Evolutionary conservation across 2,888 invertebrate species (phyloP).

Genomic region (Coenonympha glycerion): DNA sequence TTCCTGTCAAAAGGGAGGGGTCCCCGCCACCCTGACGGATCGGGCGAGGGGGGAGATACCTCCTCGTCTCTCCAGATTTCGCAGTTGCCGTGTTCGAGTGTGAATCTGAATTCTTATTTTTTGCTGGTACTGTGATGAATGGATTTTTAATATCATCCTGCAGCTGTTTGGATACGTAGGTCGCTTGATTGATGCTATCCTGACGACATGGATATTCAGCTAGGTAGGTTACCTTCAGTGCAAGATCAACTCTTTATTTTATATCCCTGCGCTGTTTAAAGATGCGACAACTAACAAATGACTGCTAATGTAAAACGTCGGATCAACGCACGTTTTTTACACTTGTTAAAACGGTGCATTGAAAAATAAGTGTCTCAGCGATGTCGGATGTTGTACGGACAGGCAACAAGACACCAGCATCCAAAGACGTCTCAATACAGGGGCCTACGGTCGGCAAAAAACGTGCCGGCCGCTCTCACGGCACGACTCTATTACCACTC

Average conservation of each 20-base stretch:
- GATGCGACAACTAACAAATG: background rate
- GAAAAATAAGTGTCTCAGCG: slow-evolving; percentile 64
- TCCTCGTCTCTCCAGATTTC: slow-evolving; percentile 69
- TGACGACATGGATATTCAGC: slow-evolving; percentile 20
- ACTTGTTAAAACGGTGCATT: slow-evolving; percentile 42
- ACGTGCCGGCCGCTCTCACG: slow-evolving; percentile 69
- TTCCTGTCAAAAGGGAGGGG: slow-evolving; percentile 72
- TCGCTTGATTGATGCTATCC: slow-evolving; percentile 47
- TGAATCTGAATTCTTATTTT: slow-evolving; percentile 71
- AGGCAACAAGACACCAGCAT: slow-evolving; percentile 73
- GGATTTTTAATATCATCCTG: slow-evolving; percentile 70
- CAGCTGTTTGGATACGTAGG: slow-evolving; percentile 52
- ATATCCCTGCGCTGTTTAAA: background rate
- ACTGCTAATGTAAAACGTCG: background rate
- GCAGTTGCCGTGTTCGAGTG: slow-evolving; percentile 64
- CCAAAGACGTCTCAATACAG: slow-evolving; percentile 72
- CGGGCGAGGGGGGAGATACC: slow-evolving; percentile 53
- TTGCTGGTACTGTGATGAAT: slow-evolving; percentile 63
- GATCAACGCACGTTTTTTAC: slow-evolving; percentile 7
- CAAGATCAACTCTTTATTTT: slow-evolving; percentile 1
- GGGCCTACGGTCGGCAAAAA: slow-evolving; percentile 64
- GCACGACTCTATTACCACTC: slow-evolving; percentile 74
- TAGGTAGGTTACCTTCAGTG: too few relatives aligned
- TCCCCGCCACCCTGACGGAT: slow-evolving; percentile 44
- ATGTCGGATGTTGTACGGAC: slow-evolving; percentile 65